Evolutionary conservation across 2,888 invertebrate species (phyloP).

Genomic region (Megastigmus dorsalis): DNA sequence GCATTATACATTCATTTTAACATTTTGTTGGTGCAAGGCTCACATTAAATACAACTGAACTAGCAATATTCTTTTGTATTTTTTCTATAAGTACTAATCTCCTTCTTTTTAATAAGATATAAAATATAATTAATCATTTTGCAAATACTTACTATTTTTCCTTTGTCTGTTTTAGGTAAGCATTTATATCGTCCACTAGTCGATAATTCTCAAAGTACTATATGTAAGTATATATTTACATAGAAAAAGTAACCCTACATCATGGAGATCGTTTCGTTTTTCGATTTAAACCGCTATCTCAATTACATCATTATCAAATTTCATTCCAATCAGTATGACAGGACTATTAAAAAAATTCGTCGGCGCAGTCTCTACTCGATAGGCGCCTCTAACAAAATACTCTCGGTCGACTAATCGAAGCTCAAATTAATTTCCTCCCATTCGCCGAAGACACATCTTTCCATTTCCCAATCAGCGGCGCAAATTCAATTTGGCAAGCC

Average conservation of each 20-base stretch:
- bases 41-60: too few relatives aligned
- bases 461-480: constrained; percentile 28
- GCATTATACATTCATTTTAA: too few relatives aligned
- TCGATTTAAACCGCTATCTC: not conserved
- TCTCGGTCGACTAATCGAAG: constrained; percentile 32
- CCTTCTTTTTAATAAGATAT: not conserved
- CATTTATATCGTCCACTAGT: not conserved
- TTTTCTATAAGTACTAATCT: too few relatives aligned
- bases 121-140: too few relatives aligned
- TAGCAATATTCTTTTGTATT: too few relatives aligned
- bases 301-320: not conserved
- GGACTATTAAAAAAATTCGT: not conserved
- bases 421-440: constrained; percentile 27
- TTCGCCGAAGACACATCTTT: not conserved
- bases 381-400: too few relatives aligned
- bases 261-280: not conserved
- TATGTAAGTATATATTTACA: constrained; percentile 7
- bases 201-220: not conserved
- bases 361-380: too few relatives aligned
- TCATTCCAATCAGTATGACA: not conserved
- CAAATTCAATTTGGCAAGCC: constrained; percentile 21
- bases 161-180: constrained; percentile 43
- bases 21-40: too few relatives aligned
- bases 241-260: too few relatives aligned
- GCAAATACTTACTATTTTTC: too few relatives aligned